A percentile compares a stretch with the other conserved stretches of the same genome.
Evolutionary conservation across 1,140 invertebrate genomes (phyloP).

Genomic region (Atopsyche davidsoni): DNA sequence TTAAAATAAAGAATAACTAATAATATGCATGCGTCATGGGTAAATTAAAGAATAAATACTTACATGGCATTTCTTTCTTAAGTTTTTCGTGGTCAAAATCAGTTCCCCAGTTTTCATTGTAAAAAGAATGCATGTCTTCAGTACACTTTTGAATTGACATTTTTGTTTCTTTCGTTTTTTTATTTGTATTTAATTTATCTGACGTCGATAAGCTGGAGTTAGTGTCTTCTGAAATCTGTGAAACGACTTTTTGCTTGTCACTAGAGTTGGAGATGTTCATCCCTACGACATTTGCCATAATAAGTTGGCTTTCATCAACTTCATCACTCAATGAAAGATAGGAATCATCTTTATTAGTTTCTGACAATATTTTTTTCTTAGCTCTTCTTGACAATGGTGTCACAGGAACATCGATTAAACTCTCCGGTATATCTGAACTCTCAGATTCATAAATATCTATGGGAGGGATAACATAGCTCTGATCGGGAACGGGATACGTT

Average conservation of each 20-base stretch:
- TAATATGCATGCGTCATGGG: background rate
- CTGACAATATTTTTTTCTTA: constrained; percentile 13
- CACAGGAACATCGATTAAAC: constrained; percentile 26
- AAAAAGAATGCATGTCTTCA: constrained; percentile 21
- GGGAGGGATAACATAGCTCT: constrained; percentile 18
- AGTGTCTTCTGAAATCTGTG: background rate
- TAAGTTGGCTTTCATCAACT: constrained; percentile 5
- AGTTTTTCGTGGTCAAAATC: constrained; percentile 27
- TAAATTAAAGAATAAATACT: constrained; percentile 7
- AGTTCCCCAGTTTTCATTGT: constrained; percentile 23
- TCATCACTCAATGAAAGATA: constrained; percentile 2
- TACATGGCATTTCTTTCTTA: constrained; percentile 25
- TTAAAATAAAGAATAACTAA: background rate
- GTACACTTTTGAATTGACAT: constrained; percentile 12
- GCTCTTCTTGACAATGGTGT: constrained; percentile 6
- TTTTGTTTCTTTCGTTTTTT: constrained; percentile 11
- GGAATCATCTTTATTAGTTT: constrained; percentile 8
- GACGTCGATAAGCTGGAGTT: background rate
- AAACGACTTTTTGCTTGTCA: background rate
- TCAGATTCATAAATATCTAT: constrained; percentile 29
- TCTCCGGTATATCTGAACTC: constrained; percentile 30
- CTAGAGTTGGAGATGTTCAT: constrained; percentile 3
- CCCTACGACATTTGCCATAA: constrained; percentile 28
- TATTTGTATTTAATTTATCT: constrained; percentile 1
- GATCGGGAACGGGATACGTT: constrained; percentile 20